Percentiles rank a stretch among this genome's conserved stretches.
Conservation (phyloP, 2,113 vertebrate genomes). For the Mobula birostris region DNA sequence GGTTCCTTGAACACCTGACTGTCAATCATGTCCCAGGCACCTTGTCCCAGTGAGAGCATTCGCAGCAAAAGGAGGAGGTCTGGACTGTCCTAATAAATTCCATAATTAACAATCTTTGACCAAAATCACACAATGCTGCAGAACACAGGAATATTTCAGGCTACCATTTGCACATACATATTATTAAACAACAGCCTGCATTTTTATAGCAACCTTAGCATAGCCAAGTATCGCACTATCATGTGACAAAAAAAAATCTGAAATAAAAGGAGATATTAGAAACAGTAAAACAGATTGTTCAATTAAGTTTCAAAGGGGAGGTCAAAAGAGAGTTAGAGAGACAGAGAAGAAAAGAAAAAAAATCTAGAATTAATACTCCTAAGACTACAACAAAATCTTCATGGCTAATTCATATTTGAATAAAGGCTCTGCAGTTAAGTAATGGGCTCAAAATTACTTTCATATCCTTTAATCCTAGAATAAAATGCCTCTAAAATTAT, state of each 20-base stretch:
- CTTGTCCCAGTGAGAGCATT: conserved; percentile 88
- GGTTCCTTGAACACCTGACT: conserved; percentile 98
- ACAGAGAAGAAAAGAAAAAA: not conserved
- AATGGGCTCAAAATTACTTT: not conserved
- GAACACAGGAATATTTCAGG: not conserved
- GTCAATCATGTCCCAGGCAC: conserved; percentile 98
- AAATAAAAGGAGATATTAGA: not conserved
- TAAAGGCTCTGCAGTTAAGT: not conserved
- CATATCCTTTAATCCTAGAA: not conserved
- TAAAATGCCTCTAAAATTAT: not conserved
- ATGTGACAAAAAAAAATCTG: not conserved
- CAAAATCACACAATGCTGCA: not conserved
- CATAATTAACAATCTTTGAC: conserved; percentile 10
- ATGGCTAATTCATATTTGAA: not conserved
- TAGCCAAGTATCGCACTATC: not conserved
- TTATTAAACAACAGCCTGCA: not conserved
- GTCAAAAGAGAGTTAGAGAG: not conserved
- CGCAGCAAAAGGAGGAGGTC: conserved; percentile 85
- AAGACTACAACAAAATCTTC: not conserved
- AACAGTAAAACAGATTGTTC: not conserved
- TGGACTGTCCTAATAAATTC: conserved; percentile 73
- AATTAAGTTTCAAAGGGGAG: not conserved
- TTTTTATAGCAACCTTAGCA: too few species aligned
- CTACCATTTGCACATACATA: not conserved
- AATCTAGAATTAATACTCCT: not conserved